Evolutionary conservation across 1,140 invertebrate genomes (phyloP), one percentile per base, ranked within the genome.

Genomic region (Drosophila paulistorum): DNA sequence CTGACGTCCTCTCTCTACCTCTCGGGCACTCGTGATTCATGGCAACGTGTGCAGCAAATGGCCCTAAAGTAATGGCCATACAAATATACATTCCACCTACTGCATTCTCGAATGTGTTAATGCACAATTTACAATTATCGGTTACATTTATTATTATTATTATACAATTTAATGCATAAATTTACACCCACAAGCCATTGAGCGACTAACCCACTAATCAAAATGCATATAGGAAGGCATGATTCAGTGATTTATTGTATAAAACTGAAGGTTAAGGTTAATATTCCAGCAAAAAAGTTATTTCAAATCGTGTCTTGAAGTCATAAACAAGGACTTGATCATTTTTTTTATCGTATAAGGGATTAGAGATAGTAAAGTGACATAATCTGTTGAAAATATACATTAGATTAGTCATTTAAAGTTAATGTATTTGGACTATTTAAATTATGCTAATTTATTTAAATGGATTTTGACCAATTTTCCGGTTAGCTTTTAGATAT

Each of bases 121-220:
- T 51, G 45, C 45, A 23, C 17, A 51, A 37, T 58, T 37, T 37
- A 17, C 55, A 58, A 35, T 58, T 58, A 58, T 35, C 33, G 55
- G n/a, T 51, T 51, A 23, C 33, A 35, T 10, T 57, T 57, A 30
- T 26, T 9, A 13, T 37, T 37, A 9, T 35, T 58, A 58, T 58
- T 37, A 9, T 35, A 58, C 30, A 58, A 58, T 35, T 11, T 17
- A 9, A 35, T 62, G 60, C 20, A 41, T 42, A 45, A 42, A 23
- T 51, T 62, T 42, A 45, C 60, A 62, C 60, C 60, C 23, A 42
- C 60, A 45, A 14, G 39, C 17, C 11, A 45, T 30, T 23, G 10
- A 41, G 39, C 35, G 59, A 41, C 41, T 62, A 62, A 62, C 59
- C 39, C 59, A 45, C 59, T 62, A 41, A 62, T 62, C 60, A 45